phyloP scores from a whole-genome alignment of 2,888 invertebrate species.

The Drosophila affinis region DNA sequence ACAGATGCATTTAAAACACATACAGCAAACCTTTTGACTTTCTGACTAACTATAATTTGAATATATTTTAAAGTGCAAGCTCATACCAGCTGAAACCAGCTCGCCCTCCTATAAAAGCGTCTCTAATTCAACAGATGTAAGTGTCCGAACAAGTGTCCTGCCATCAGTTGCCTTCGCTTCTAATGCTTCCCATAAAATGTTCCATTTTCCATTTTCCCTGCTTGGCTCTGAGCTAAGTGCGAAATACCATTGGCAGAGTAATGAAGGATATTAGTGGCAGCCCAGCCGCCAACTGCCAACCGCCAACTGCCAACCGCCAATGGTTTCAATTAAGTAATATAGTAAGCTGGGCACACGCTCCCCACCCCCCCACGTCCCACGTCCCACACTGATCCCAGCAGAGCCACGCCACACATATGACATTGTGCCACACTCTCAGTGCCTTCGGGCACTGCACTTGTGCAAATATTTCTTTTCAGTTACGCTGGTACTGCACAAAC shows the following conservation, averaged over 20 bases:
- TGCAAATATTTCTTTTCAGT: conserved; percentile 73
- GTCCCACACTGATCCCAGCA: conserved; percentile 5
- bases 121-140: conserved; percentile 80
- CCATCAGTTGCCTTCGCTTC: conserved; percentile 32
- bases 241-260: conserved; percentile 50
- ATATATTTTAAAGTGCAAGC: conserved; percentile 67
- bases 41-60: conserved; percentile 20
- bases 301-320: neutral
- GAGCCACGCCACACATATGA: conserved; percentile 20
- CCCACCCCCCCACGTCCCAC: conserved; percentile 9
- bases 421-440: neutral
- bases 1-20: neutral
- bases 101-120: conserved; percentile 80
- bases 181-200: conserved; percentile 34
- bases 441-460: conserved; percentile 50
- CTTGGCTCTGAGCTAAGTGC: conserved; percentile 47
- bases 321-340: conserved; percentile 69
- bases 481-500: conserved; percentile 32
- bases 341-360: conserved; percentile 44
- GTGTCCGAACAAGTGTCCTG: conserved; percentile 45
- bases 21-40: neutral
- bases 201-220: conserved; percentile 6
- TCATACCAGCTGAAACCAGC: conserved; percentile 77
- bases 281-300: conserved; percentile 8
- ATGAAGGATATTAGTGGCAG: conserved; percentile 30